Conservation (phyloP, 2,888 invertebrate genomes). For the Atethmia centrago region DNA sequence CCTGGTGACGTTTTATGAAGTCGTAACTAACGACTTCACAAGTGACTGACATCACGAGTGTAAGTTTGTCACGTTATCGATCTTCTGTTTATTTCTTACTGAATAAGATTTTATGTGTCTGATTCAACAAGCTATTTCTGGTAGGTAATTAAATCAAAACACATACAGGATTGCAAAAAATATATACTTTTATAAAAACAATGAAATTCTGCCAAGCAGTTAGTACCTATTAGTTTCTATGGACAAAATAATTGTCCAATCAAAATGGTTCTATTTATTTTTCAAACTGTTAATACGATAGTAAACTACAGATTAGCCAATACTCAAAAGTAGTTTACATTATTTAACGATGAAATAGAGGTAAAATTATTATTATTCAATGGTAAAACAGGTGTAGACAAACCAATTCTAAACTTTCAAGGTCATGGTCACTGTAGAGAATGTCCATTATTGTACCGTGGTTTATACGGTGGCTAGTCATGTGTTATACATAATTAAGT, state of each 20-base stretch:
- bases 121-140: neutral
- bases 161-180: neutral
- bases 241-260: neutral
- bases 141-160: neutral
- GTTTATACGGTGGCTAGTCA: neutral
- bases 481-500: constrained; percentile 37
- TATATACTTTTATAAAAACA: neutral
- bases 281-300: neutral
- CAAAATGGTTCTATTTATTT: neutral
- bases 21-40: neutral
- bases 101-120: no score
- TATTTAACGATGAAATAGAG: neutral
- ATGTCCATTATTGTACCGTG: neutral
- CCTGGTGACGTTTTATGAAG: neutral
- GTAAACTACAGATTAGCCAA: neutral
- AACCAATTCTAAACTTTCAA: constrained; percentile 29
- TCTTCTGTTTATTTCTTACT: neutral
- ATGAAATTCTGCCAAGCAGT: neutral
- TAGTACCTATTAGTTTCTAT: neutral
- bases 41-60: neutral
- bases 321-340: neutral
- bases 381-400: constrained; percentile 3
- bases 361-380: constrained; percentile 1
- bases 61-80: neutral
- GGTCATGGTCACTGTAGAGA: constrained; percentile 17